Percentiles rank a stretch among this genome's conserved stretches.
Evolutionary conservation across 2,113 vertebrate species (phyloP).

Genomic region (Clarias magur): DNA sequence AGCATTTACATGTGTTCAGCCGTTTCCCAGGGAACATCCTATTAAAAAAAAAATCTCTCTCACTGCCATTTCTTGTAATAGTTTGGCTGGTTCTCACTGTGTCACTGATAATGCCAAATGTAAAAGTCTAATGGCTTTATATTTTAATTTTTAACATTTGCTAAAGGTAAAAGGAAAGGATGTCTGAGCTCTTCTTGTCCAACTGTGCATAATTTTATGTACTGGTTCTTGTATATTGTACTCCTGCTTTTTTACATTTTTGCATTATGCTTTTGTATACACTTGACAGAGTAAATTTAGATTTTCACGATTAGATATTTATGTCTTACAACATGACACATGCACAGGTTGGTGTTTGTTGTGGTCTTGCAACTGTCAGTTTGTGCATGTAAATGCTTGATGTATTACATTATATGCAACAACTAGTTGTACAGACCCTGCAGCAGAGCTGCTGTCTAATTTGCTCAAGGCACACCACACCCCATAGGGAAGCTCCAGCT

Average conservation of each 20-base stretch:
- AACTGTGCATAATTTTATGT: neutral
- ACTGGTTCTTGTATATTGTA: neutral
- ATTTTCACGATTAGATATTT: neutral
- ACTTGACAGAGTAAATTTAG: neutral
- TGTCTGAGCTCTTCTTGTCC: neutral
- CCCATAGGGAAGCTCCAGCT: constrained; percentile 51
- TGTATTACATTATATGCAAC: neutral
- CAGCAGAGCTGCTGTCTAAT: constrained; percentile 2
- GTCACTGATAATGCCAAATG: neutral
- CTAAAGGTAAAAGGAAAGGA: neutral
- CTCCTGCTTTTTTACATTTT: neutral
- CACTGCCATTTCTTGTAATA: neutral
- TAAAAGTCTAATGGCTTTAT: neutral
- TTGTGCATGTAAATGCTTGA: neutral
- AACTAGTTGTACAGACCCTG: constrained; percentile 27
- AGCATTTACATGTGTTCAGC: neutral
- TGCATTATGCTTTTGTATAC: neutral
- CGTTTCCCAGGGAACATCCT: neutral
- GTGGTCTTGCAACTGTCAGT: neutral
- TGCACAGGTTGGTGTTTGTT: neutral
- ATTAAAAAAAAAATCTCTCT: neutral
- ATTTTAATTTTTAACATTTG: neutral
- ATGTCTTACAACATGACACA: neutral
- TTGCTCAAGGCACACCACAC: constrained; percentile 41
- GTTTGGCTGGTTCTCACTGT: neutral